Percentiles rank a stretch among this genome's conserved stretches.
Conservation (phyloP, 1,140 invertebrate genomes). For the Plectrocnemia conspersa region DNA sequence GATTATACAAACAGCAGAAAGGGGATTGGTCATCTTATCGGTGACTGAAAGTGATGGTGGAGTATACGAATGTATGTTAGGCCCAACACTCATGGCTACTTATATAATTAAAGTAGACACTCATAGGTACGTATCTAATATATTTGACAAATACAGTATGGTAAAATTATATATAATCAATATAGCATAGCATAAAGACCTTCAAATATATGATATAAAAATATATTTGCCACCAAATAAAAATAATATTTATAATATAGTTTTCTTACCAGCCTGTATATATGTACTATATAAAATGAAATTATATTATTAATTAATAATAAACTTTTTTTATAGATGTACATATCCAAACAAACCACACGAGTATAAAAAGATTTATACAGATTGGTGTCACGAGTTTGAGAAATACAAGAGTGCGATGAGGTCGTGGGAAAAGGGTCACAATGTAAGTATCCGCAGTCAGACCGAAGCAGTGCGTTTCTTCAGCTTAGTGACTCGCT, state of each 20-base stretch:
- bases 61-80: conserved; percentile 67
- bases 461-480: background rate
- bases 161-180: conserved; percentile 2
- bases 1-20: conserved; percentile 65
- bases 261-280: background rate
- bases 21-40: conserved; percentile 66
- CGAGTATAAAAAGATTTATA: conserved; percentile 71
- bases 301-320: conserved; percentile 4
- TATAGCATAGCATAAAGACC: background rate
- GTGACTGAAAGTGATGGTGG: conserved; percentile 66
- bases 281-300: background rate
- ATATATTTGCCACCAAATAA: background rate
- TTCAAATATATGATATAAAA: background rate
- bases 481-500: background rate
- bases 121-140: conserved; percentile 50
- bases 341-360: conserved; percentile 63
- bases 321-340: conserved; percentile 53
- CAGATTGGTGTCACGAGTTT: conserved; percentile 77
- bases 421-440: conserved; percentile 69
- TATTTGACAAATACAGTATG: background rate
- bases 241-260: background rate
- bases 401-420: conserved; percentile 74
- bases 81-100: conserved; percentile 60
- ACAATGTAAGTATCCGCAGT: conserved; percentile 57
- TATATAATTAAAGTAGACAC: conserved; percentile 69